These are phyloP conservation scores for Chrysodeixis includens DNA, from an alignment of 2,888 invertebrate genomes.

Conservation along the genomic window DNA sequence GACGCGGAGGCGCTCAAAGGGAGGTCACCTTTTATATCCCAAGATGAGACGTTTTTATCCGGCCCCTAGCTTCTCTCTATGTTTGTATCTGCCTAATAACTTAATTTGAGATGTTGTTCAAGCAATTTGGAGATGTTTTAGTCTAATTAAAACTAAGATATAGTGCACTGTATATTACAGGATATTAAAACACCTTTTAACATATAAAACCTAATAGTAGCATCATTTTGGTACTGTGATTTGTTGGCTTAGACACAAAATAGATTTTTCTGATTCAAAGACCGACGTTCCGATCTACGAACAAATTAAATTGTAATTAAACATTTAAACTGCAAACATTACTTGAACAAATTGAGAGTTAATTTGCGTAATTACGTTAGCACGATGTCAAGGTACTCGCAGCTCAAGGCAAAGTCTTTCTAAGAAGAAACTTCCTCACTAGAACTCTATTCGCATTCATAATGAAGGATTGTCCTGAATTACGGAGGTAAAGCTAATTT, in stretches of 20 bases:
- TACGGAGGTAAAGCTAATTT: slow-evolving; percentile 30
- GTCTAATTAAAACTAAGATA: background rate
- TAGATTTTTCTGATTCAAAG: too few species aligned
- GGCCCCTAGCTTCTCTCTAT: slow-evolving; percentile 33
- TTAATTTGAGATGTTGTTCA: slow-evolving; percentile 1
- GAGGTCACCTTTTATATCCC: slow-evolving; percentile 73
- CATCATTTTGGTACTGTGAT: too few species aligned
- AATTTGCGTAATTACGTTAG: slow-evolving; percentile 4
- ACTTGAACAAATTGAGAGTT: background rate
- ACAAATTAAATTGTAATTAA: background rate
- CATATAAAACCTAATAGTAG: too few species aligned
- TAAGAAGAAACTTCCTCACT: slow-evolving; percentile 17
- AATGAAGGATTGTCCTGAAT: slow-evolving; percentile 19
- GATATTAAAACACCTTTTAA: too few species aligned
- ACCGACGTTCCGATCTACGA: too few species aligned
- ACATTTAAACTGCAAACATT: background rate
- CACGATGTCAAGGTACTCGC: background rate
- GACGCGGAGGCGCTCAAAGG: slow-evolving; percentile 57
- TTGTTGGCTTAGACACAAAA: too few species aligned
- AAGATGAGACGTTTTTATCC: slow-evolving; percentile 48
- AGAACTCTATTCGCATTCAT: slow-evolving; percentile 7
- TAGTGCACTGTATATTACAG: too few species aligned
- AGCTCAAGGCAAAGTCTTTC: slow-evolving; percentile 24
- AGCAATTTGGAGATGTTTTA: background rate
- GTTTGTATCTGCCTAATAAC: background rate